Percentiles rank a stretch among this genome's conserved stretches.
Conservation (phyloP, 2,797 vertebrate genomes). For the Arnoldichthys spilopterus region DNA sequence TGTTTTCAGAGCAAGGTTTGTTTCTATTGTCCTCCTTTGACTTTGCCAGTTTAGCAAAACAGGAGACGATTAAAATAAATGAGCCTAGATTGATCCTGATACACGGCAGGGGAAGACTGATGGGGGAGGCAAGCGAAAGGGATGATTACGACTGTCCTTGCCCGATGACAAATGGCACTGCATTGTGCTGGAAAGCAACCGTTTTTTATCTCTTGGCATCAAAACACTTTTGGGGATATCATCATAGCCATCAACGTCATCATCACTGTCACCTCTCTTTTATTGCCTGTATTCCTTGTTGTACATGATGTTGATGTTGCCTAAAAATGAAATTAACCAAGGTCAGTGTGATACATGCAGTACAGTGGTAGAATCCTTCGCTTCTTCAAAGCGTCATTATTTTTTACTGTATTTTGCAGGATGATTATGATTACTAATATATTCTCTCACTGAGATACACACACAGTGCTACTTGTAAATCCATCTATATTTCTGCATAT, state of each 20-base stretch:
- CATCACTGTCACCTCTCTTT: constrained; percentile 52
- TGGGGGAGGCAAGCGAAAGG: constrained; percentile 75
- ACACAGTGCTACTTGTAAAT: too few species aligned
- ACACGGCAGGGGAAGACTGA: constrained; percentile 79
- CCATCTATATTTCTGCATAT: too few species aligned
- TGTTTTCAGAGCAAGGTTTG: constrained; percentile 64
- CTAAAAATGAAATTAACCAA: constrained; percentile 37
- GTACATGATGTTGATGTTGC: constrained; percentile 43
- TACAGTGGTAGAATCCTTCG: too few species aligned
- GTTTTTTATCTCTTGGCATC: constrained; percentile 80
- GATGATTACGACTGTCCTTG: constrained; percentile 84
- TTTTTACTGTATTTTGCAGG: too few species aligned
- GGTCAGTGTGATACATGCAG: constrained; percentile 2
- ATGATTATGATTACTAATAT: too few species aligned
- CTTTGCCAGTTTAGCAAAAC: constrained; percentile 80
- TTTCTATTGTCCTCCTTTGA: constrained; percentile 75
- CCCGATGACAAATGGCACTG: constrained; percentile 82
- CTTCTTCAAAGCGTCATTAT: too few species aligned
- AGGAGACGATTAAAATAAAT: constrained; percentile 85
- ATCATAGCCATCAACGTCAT: constrained; percentile 62
- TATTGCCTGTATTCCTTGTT: constrained; percentile 46
- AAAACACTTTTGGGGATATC: constrained; percentile 74
- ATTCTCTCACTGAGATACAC: too few species aligned
- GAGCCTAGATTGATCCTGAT: constrained; percentile 84
- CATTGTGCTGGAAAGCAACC: constrained; percentile 73